Conservation (phyloP, 1,140 invertebrate genomes). For the Drosophila pectinifera region DNA sequence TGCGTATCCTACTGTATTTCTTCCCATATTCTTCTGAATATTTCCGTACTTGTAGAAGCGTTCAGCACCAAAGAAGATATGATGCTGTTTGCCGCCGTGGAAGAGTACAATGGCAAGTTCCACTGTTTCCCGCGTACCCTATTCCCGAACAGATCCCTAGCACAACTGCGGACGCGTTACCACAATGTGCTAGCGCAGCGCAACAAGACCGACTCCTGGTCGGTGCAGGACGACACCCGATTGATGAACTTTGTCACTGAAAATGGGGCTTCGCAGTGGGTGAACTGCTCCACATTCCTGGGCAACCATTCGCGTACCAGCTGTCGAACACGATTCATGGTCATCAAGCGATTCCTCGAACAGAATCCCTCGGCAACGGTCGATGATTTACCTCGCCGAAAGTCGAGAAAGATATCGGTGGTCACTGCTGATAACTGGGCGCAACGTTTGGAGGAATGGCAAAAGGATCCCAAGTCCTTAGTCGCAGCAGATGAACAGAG, state of each 20-base stretch:
- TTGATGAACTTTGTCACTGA: constrained; percentile 82
- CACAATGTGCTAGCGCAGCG: constrained; percentile 83
- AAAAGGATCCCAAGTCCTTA: constrained; percentile 47
- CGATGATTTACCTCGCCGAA: constrained; percentile 53
- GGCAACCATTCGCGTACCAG: constrained; percentile 85
- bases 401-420: constrained; percentile 6
- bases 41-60: constrained; percentile 40
- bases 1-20: constrained; percentile 4
- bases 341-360: constrained; percentile 82
- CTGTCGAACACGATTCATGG: constrained; percentile 85
- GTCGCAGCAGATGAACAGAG: background rate
- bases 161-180: constrained; percentile 87
- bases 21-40: background rate
- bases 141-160: constrained; percentile 86
- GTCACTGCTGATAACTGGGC: constrained; percentile 74
- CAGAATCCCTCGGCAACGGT: constrained; percentile 76
- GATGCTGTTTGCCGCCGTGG: constrained; percentile 86
- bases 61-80: constrained; percentile 88
- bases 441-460: constrained; percentile 60
- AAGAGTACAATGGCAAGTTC: constrained; percentile 88
- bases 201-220: constrained; percentile 85
- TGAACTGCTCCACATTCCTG: constrained; percentile 83
- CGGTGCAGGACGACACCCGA: constrained; percentile 84
- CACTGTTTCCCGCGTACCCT: constrained; percentile 85
- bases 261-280: constrained; percentile 85